Evolutionary conservation across 2,113 vertebrate species (phyloP).

Genomic region (Pteruthius melanotis): DNA sequence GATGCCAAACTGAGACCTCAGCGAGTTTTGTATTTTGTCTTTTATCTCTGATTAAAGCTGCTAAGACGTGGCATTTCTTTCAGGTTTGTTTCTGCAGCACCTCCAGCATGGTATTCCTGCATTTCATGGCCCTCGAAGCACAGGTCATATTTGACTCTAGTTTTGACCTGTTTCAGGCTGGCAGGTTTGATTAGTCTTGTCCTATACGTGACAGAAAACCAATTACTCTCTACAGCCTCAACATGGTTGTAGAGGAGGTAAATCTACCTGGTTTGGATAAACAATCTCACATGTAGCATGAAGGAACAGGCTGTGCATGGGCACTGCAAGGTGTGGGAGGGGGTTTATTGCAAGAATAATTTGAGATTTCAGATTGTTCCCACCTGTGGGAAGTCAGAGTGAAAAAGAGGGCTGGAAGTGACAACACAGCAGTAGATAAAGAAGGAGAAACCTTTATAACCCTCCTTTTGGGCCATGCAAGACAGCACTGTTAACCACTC

Average conservation of each 20-base stretch:
- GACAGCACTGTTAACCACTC: neutral
- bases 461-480: neutral
- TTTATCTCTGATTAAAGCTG: conserved; percentile 12
- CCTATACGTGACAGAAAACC: neutral
- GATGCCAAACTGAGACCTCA: neutral
- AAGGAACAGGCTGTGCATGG: neutral
- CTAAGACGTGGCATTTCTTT: neutral
- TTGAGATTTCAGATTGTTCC: neutral
- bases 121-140: neutral
- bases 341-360: neutral
- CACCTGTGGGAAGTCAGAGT: neutral
- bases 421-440: neutral
- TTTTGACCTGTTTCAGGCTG: neutral
- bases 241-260: neutral
- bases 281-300: neutral
- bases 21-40: neutral
- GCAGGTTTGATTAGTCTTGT: conserved; percentile 20
- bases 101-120: neutral
- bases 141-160: neutral
- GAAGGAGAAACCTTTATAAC: neutral
- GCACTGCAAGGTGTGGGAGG: neutral
- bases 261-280: neutral
- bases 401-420: neutral
- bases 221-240: neutral
- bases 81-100: neutral